Base-by-base conservation (phyloP, 2,113 vertebrate genomes). In the Brachionichthys hirsutus region DNA sequence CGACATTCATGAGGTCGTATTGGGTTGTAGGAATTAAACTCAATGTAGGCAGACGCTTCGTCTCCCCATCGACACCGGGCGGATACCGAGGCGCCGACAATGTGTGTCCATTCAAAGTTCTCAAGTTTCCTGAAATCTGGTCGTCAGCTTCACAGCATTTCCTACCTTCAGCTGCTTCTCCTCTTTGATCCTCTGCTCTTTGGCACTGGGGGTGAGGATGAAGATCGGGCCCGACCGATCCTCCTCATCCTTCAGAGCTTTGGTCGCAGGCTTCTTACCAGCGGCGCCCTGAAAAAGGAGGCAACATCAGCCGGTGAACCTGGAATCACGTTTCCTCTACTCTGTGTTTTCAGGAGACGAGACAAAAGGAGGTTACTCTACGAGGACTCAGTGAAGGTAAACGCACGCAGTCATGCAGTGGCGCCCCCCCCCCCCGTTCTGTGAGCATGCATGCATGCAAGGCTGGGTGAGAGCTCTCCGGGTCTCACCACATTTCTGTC, bases 131-230 rank as follows among this genome's bases (percentile, higher is more conserved):
- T n/a, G n/a, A n/a, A n/a, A n/a, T n/a, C n/a, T n/a, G n/a, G n/a
- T 30, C 24, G 5, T 43, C 10, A 43, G 17, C 3, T 1, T 0
- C 11, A 59, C 14, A 1, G 2, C 12, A 3, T 1, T 10, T 10
- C 3, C 11, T 65, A 97, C 97, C 95, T 99, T 99, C 40, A 99
- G 85, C 22, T 86, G 92, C 72, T 94, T 99, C 82, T 99, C 97
- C 64, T 99, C 97, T 86, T 92, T 98, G 83, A 98, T 92, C 43
- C 97, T 92, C 85, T 99, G 97, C 8, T 99, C 97, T 81, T 99
- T 99, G 44, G 94, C 94, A 62, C 94, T 96, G 51, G 95, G 93
- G 55, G 98, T 78, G 48, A 95, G 78, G 80, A 92, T 91, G 77
- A 98, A 99, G 87, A 99, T 88, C 19, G 95, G 95, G 3, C 97